Evolutionary conservation across 2,888 invertebrate species (phyloP).

Genomic region (Augochlorella aurata): DNA sequence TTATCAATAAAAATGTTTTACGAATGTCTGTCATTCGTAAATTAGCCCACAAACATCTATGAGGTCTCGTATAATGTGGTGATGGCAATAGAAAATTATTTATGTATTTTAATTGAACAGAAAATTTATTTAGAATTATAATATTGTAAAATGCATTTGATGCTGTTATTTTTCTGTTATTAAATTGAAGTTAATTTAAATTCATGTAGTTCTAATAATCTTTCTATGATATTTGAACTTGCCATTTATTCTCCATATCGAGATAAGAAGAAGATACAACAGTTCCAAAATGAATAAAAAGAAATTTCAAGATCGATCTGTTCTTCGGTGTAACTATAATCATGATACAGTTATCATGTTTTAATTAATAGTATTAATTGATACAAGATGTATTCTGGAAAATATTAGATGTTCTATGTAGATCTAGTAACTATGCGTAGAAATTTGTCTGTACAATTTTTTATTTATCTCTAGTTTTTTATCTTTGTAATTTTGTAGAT

Average conservation of each 20-base stretch:
- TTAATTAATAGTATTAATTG: background rate
- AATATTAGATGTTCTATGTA: background rate
- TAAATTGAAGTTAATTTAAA: background rate
- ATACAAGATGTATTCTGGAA: background rate
- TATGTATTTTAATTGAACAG: background rate
- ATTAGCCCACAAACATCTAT: background rate
- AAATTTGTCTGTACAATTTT: conserved; percentile 2
- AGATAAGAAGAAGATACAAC: background rate
- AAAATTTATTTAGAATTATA: background rate
- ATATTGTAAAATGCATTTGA: background rate
- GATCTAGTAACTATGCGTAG: background rate
- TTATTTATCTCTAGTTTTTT: conserved; percentile 17
- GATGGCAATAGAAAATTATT: background rate
- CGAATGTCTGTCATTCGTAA: background rate
- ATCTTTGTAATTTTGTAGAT: conserved; percentile 23
- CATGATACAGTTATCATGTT: background rate
- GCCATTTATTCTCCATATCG: background rate
- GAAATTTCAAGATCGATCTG: background rate
- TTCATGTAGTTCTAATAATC: background rate
- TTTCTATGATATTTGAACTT: background rate
- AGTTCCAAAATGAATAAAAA: background rate
- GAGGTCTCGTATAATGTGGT: background rate
- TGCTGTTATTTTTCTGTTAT: background rate
- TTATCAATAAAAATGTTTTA: background rate
- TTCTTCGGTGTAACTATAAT: background rate